Conservation (phyloP, 2,888 invertebrate genomes). For the Agonopterix arenella region DNA sequence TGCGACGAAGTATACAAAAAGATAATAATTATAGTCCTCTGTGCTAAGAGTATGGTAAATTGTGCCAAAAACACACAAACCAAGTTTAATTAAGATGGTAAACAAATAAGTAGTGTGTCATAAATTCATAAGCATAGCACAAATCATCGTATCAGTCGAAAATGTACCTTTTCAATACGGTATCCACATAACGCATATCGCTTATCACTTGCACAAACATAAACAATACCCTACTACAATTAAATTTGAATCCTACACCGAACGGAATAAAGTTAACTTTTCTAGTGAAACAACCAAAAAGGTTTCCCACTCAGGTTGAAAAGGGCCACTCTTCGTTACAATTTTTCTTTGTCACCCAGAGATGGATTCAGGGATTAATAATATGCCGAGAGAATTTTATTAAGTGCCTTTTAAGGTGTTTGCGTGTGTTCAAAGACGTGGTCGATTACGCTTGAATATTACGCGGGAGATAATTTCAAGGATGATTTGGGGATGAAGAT, state of each 20-base stretch:
- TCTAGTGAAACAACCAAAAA: conserved; percentile 13
- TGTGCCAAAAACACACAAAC: too few relatives aligned
- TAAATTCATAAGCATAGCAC: too few relatives aligned
- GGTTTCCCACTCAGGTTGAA: conserved; percentile 49
- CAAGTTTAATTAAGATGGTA: too few relatives aligned
- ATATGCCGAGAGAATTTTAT: conserved; percentile 59
- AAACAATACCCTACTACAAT: neutral
- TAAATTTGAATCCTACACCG: conserved; percentile 15
- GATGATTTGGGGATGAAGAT: too few relatives aligned
- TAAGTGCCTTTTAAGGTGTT: conserved; percentile 38
- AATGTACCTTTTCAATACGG: too few relatives aligned
- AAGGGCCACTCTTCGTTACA: conserved; percentile 62
- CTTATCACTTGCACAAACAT: neutral
- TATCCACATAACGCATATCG: too few relatives aligned
- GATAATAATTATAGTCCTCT: too few relatives aligned
- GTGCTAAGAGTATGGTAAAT: too few relatives aligned
- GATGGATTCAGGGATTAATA: conserved; percentile 66
- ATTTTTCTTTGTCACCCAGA: conserved; percentile 71
- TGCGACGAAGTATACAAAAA: too few relatives aligned
- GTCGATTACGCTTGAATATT: conserved; percentile 21
- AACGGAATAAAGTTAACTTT: neutral
- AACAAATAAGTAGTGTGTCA: too few relatives aligned
- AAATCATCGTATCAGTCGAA: too few relatives aligned
- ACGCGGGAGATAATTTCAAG: conserved; percentile 2
- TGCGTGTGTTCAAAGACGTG: conserved; percentile 14